Base-by-base conservation (phyloP, 2,888 invertebrate species). In the Drosophila bunnanda region DNA sequence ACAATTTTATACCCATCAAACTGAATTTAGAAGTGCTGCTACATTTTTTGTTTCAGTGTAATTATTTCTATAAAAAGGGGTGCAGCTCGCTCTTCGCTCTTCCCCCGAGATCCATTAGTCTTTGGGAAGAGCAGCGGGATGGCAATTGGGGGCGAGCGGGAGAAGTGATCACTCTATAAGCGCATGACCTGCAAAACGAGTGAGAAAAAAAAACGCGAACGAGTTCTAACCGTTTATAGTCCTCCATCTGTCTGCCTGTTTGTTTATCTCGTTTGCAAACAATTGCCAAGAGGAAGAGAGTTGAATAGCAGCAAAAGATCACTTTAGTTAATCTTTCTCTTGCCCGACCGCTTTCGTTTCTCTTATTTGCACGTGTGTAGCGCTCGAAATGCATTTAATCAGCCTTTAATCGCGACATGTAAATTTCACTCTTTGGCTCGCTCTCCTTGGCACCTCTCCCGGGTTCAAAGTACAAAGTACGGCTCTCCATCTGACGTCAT, bases 81-180 rank as follows among this genome's bases (percentile, higher is more conserved):
- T 66, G 66, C 66, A 66, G 43, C 66, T 22, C 15, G 22, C 25
- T 20, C 36, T 22, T 36, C 17, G 20, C 34, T 2, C 2, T 34
- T 9, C n/a, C 4, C 22, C 44, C 32, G 30, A 44, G 54, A 56
- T 22, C 62, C 79, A 74, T 77, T 70, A 80, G 65, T 41, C 36
- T 38, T 5, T 8, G 50, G 13, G 30, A 12, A 5, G 48, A 32
- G 58, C 2, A n/a, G 34, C 28, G 20, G 20, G 9, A 5, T 12
- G 58, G 12, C 30, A 48, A 28, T 46, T 12, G 38, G 32, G n/a
- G 12, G 39, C 4, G 0, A 17, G 39, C 57, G 52, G 52, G 9
- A 34, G 38, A 22, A 61, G 56, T 67, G 89, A 89, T 90, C 89
- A 89, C 90, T 89, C 89, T 66, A 50, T 72, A 59, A 86, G 75